These are phyloP conservation scores for Ptilorrhoa leucosticta DNA, from an alignment of 2,113 vertebrate genomes.

Conservation along the genomic window DNA sequence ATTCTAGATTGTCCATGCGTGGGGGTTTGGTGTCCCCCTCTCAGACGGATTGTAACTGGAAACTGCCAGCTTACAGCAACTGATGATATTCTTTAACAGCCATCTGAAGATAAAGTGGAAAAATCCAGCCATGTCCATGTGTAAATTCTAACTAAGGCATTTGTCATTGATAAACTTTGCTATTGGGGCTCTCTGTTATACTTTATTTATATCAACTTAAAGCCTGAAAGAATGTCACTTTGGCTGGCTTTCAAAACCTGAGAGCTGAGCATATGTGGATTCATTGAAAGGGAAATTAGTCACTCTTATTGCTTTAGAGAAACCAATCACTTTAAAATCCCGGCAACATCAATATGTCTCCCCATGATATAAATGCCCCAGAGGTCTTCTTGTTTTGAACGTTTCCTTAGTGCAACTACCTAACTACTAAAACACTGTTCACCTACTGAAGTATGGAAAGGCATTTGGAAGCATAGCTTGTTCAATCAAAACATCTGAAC, in stretches of 20 bases:
- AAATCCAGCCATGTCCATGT: not conserved
- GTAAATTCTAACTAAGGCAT: conserved; percentile 16
- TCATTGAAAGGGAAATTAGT: conserved; percentile 62
- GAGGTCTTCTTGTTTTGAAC: conserved; percentile 35
- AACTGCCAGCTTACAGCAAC: not conserved
- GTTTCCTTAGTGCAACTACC: not conserved
- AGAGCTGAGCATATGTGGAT: conserved; percentile 60
- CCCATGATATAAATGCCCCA: not conserved
- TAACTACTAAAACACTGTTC: not conserved
- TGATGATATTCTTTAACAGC: not conserved
- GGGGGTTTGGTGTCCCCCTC: not conserved
- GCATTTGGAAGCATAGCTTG: not conserved
- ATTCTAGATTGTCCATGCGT: not conserved
- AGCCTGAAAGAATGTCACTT: conserved; percentile 48
- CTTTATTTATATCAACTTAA: conserved; percentile 67
- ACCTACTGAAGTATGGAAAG: not conserved
- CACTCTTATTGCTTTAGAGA: conserved; percentile 46
- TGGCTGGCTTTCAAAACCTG: conserved; percentile 65
- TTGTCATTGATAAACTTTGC: conserved; percentile 45
- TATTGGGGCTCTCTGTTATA: conserved; percentile 38
- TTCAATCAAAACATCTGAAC: not conserved
- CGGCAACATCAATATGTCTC: conserved; percentile 16
- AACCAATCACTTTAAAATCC: conserved; percentile 52
- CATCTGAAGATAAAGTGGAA: not conserved
- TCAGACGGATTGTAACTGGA: not conserved